Base-by-base conservation (phyloP, 2,888 invertebrate genomes). In the Lochmaea capreae region DNA sequence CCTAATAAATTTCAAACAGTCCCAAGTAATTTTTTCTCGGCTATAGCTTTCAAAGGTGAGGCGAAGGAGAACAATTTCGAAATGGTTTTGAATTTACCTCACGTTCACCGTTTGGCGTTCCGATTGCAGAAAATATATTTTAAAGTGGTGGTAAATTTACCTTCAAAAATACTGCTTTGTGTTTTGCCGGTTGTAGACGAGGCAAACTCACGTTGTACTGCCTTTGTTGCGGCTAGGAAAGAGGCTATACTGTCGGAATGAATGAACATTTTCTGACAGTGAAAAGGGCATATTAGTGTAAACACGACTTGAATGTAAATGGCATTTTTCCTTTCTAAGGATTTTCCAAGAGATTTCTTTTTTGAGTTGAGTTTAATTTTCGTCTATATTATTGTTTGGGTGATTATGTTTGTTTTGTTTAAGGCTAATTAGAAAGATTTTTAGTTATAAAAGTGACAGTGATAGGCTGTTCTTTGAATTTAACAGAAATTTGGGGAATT, bases 111-210 rank as follows among this genome's bases (percentile, higher is more conserved):
- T 62, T 72, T 67, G 72, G 54, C 81, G 80, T 80, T 77, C 77
- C 80, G 81, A 81, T 83, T 81, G 80, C 76, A 79, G 78, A 81
- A 79, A 81, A 81, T 83, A 81, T 80, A 83, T 81, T 83, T 81
- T 82, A 81, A 81, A 83, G 81, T 79, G 80, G 81, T 79, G 80
- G 78, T 82, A 81, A 83, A 83, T 83, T 83, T 79, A 83, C 81
- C 81, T 83, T 81, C 79, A 80, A 81, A 80, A 80, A 80, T 79
- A 65, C 79, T 79, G 81, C 81, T 83, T 82, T 81, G 81, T 83
- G 82, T 82, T 82, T 79, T 77, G 18, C 16, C 62, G 62, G 16
- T 52, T 9, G 52, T 52, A 52, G 52, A 52, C 52, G 52, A 52
- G 42, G 39, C 61, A 61, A 63, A 63, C 18, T 63, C 43, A 42